Evolutionary conservation across 2,888 invertebrate genomes (phyloP), one percentile per base, ranked within the genome.

Genomic region (Ectemnius continuus): DNA sequence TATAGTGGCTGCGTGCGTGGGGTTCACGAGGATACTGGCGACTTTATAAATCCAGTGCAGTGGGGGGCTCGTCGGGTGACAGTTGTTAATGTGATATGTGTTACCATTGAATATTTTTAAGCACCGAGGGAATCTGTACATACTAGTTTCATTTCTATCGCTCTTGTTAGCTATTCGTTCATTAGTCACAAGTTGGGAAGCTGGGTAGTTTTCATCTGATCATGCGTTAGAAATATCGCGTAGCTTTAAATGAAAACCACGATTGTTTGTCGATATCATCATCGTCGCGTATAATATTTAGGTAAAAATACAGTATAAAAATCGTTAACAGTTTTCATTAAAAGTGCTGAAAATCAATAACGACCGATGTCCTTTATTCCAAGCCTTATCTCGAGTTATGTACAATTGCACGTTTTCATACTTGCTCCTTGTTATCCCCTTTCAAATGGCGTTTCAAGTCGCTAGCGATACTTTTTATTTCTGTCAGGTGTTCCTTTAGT

Each of bases 11-110:
- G 96, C 96, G 80, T 96, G 97, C 84, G 94, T 98, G 86, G 98
- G 98, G 72, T 98, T 97, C 90, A 97, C 97, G 75, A 94, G 98
- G 90, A 97, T 98, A 84, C 93, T 98, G 86, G 98, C 98, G 66
- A 98, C 98, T 70, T 93, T 98, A 88, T 97, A 95, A 94, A 52
- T 46, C 23, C 45, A 65, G 63, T 61, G 45, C 63, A 46, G 26
- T 11, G 16, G 67, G 58, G 61, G 45, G 18, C 26, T 18, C 36
- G 48, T 23, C 23, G 23, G 23, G 23, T 23, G 23, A 23, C 36
- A 67, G 46, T 58, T 14, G 46, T 56, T 28, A 48, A 67, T 66
- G 52, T 65, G 45, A 48, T 61, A 59, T 67, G 62, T 64, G 66
- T 66, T 52, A 16, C 64, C 52, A 48, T 18, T 47, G 28, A 70